phyloP scores from a whole-genome alignment of 92 coral and sea anemone genomes.

The Micromussa lordhowensis region DNA sequence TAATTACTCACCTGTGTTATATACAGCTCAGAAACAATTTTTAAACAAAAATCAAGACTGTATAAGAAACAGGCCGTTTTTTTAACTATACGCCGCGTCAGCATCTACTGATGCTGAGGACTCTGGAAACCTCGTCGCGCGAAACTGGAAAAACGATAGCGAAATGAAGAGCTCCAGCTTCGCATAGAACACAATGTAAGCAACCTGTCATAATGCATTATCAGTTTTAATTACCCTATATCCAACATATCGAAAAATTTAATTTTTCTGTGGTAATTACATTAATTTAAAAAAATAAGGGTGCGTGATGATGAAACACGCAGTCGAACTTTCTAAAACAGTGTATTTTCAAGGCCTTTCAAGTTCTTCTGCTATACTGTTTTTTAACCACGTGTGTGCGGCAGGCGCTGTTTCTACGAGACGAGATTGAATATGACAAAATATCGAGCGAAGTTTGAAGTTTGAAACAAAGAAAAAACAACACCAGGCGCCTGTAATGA shows the following conservation, averaged over 20 bases:
- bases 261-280: not conserved
- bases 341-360: not conserved
- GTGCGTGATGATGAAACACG: not conserved
- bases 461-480: slow-evolving; percentile 3
- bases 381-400: not conserved
- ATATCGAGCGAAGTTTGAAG: not conserved
- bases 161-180: not conserved
- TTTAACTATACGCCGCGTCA: not conserved
- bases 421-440: not conserved
- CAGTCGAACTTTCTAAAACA: not conserved
- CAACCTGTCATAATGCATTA: not conserved
- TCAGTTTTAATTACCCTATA: not conserved
- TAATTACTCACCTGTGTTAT: not conserved
- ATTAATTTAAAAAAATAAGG: not conserved
- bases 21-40: not conserved
- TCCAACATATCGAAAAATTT: not conserved
- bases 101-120: too few relatives aligned
- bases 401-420: not conserved
- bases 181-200: not conserved
- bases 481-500: not conserved
- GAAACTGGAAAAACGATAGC: not conserved
- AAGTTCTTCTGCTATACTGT: not conserved
- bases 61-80: not conserved
- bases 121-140: too few relatives aligned
- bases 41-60: not conserved